These are phyloP conservation scores for Aeoliscus strigatus DNA, from an alignment of 2,797 vertebrate genomes.

Conservation along the genomic window DNA sequence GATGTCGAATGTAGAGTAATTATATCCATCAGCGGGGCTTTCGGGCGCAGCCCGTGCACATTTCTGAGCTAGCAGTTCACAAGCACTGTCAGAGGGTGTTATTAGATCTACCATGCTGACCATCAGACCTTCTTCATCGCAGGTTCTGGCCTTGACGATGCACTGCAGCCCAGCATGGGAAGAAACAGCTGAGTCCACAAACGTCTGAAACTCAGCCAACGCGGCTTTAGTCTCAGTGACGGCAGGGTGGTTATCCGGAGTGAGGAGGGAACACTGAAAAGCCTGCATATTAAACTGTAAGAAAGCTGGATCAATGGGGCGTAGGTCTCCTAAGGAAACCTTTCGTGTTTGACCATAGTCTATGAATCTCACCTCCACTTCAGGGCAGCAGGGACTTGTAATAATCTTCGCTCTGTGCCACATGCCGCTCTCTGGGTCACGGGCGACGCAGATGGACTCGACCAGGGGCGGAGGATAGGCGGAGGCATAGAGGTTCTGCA, in stretches of 20 bases:
- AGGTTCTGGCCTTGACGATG: constrained; percentile 22
- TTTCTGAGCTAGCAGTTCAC: constrained; percentile 15
- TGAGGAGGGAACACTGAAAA: constrained; percentile 43
- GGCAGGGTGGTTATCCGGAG: neutral
- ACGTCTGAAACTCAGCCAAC: constrained; percentile 27
- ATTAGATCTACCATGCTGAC: constrained; percentile 42
- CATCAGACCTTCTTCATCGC: constrained; percentile 34
- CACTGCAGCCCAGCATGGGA: constrained; percentile 31
- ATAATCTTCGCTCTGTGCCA: constrained; percentile 55
- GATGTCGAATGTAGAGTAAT: constrained; percentile 71
- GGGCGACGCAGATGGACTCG: constrained; percentile 32
- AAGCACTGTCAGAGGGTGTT: constrained; percentile 16
- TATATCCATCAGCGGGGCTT: constrained; percentile 65
- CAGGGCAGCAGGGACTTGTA: constrained; percentile 10
- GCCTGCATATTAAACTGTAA: constrained; percentile 33
- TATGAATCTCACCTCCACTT: constrained; percentile 77
- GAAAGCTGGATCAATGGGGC: constrained; percentile 49
- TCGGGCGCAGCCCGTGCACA: constrained; percentile 54
- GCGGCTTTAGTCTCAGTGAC: constrained; percentile 5
- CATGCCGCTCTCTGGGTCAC: constrained; percentile 39
- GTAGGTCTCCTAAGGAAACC: constrained; percentile 38
- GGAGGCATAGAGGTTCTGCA: constrained; percentile 63
- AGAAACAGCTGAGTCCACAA: constrained; percentile 11
- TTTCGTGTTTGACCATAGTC: constrained; percentile 75
- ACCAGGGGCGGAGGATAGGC: constrained; percentile 17